Evolutionary conservation across 2,888 invertebrate genomes (phyloP).

Genomic region (Parnassius orleans): DNA sequence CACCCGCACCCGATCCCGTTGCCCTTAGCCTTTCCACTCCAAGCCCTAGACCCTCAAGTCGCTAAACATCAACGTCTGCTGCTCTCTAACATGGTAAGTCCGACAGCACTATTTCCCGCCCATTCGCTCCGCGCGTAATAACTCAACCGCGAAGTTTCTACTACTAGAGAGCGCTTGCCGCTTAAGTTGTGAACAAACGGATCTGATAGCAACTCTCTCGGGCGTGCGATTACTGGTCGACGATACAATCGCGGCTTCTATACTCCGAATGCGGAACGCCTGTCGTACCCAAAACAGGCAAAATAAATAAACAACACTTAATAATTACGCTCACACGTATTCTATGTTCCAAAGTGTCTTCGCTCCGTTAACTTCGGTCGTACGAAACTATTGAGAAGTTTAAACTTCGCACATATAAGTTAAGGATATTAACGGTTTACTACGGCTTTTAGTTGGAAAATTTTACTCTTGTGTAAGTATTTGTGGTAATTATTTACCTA

Average conservation of each 20-base stretch:
- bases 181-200: slow-evolving; percentile 56
- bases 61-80: slow-evolving; percentile 73
- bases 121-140: slow-evolving; percentile 33
- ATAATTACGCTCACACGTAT: slow-evolving; percentile 50
- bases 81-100: slow-evolving; percentile 81
- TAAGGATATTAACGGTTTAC: slow-evolving; percentile 66
- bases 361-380: slow-evolving; percentile 58
- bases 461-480: slow-evolving; percentile 58
- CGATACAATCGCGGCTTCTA: slow-evolving; percentile 53
- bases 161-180: slow-evolving; percentile 46
- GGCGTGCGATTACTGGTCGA: slow-evolving; percentile 49
- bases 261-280: slow-evolving; percentile 40
- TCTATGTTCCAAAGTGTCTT: slow-evolving; percentile 42
- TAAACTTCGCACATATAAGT: slow-evolving; percentile 64
- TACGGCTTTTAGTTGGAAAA: slow-evolving; percentile 53
- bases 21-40: slow-evolving; percentile 73
- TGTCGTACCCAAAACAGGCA: slow-evolving; percentile 38
- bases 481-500: slow-evolving; percentile 47
- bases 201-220: slow-evolving; percentile 66
- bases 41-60: slow-evolving; percentile 74
- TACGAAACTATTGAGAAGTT: slow-evolving; percentile 55
- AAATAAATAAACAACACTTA: slow-evolving; percentile 64
- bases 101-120: slow-evolving; percentile 42
- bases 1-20: slow-evolving; percentile 68
- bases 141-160: slow-evolving; percentile 48